A percentile compares a stretch with the other conserved stretches of the same genome.
phyloP scores from a whole-genome alignment of 1,140 invertebrate species.

The Ooceraea biroi region DNA sequence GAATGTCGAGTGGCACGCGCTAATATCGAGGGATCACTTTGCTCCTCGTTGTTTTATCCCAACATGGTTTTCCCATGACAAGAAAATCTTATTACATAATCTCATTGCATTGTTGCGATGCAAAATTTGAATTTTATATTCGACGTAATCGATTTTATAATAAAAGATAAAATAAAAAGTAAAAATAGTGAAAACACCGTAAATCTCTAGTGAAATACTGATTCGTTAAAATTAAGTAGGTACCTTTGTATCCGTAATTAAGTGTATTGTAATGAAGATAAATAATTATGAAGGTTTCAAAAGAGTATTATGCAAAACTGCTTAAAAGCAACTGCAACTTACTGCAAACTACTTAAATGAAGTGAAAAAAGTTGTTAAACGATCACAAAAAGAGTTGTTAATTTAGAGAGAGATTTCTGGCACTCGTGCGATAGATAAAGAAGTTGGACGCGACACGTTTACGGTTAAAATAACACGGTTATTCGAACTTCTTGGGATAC shows the following conservation, averaged over 20 bases:
- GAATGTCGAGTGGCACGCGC: background rate
- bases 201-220: too few species aligned
- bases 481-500: conserved; percentile 31
- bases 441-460: background rate
- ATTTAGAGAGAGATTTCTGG: background rate
- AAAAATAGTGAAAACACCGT: too few species aligned
- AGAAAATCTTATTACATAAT: conserved; percentile 14
- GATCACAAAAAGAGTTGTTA: background rate
- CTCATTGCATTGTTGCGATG: background rate
- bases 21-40: background rate
- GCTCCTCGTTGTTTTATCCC: background rate
- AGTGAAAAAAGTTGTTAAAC: background rate
- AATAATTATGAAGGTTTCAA: too few species aligned
- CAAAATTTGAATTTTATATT: conserved; percentile 24
- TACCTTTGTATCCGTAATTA: too few species aligned
- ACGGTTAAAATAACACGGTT: conserved; percentile 13
- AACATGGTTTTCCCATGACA: background rate
- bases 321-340: too few species aligned
- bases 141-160: background rate
- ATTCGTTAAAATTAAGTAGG: too few species aligned
- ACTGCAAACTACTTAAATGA: background rate
- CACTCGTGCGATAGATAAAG: background rate
- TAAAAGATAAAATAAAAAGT: too few species aligned
- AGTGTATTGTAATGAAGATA: too few species aligned
- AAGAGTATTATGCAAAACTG: background rate